These are phyloP conservation scores for Ips typographus DNA, from an alignment of 1,140 invertebrate genomes.

Conservation along the genomic window DNA sequence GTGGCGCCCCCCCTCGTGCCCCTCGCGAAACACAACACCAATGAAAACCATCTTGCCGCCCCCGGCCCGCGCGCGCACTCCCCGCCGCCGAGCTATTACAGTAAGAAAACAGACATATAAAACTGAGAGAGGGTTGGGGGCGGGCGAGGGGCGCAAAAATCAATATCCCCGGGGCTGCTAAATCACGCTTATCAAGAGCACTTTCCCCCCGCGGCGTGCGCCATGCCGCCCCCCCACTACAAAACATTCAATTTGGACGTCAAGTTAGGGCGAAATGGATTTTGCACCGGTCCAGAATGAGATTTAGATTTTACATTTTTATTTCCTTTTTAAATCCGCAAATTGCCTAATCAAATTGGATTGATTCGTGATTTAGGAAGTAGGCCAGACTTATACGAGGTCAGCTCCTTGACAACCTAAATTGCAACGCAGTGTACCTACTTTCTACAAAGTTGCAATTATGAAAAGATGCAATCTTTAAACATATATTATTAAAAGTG, in stretches of 20 bases:
- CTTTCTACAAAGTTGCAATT: no score
- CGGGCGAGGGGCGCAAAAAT: conserved; percentile 59
- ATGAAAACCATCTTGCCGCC: conserved; percentile 51
- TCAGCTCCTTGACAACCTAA: no score
- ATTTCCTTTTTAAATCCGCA: conserved; percentile 8
- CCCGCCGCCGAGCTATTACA: conserved; percentile 53
- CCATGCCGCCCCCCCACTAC: conserved; percentile 52
- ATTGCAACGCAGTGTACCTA: no score
- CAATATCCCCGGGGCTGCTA: conserved; percentile 71
- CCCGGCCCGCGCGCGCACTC: conserved; percentile 48
- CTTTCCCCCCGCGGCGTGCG: conserved; percentile 57
- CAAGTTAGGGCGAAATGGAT: conserved; percentile 53
- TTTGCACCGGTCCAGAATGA: conserved; percentile 59
- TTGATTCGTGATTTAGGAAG: not conserved
- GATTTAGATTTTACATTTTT: conserved; percentile 49
- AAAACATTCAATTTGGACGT: conserved; percentile 54
- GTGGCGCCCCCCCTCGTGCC: conserved; percentile 34
- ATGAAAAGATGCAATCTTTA: no score
- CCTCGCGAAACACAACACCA: conserved; percentile 52
- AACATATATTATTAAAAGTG: no score
- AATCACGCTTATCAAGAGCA: conserved; percentile 72
- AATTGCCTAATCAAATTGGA: conserved; percentile 1
- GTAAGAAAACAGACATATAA: conserved; percentile 57
- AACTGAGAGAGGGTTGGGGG: conserved; percentile 55
- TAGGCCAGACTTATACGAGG: not conserved